Percentiles rank a stretch among this genome's conserved stretches.
phyloP scores from a whole-genome alignment of 2,888 invertebrate species.

The Spicauda simplicius region DNA sequence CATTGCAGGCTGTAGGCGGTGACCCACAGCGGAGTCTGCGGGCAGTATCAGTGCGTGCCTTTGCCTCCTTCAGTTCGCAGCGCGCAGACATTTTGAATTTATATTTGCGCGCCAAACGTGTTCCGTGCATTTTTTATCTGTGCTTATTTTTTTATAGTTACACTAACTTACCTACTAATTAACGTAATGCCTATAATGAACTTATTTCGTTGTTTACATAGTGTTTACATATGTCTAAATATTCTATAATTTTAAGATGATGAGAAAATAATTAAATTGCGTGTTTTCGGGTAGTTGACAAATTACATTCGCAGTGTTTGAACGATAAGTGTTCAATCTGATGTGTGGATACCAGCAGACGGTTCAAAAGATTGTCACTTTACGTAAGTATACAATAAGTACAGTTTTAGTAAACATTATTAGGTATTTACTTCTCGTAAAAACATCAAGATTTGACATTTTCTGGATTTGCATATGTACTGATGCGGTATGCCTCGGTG shows the following conservation, averaged over 20 bases:
- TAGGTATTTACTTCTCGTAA: too few species aligned
- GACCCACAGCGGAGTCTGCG: constrained; percentile 61
- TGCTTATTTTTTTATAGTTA: neutral
- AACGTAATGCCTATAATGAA: neutral
- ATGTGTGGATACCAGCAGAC: constrained; percentile 56
- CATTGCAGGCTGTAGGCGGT: constrained; percentile 75
- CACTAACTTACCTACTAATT: neutral
- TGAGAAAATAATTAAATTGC: constrained; percentile 2
- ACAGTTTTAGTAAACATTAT: too few species aligned
- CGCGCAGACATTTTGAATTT: constrained; percentile 48
- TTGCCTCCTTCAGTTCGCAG: constrained; percentile 47
- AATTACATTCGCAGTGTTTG: constrained; percentile 12
- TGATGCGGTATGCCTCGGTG: too few species aligned
- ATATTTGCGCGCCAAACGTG: constrained; percentile 49
- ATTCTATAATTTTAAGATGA: neutral
- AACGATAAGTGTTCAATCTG: constrained; percentile 42
- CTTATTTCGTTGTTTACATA: neutral
- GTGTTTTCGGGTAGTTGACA: constrained; percentile 7
- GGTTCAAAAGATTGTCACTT: constrained; percentile 48
- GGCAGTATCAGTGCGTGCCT: constrained; percentile 63
- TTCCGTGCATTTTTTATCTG: constrained; percentile 10
- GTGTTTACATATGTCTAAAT: neutral
- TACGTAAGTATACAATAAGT: constrained; percentile 53
- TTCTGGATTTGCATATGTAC: too few species aligned
- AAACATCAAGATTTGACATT: too few species aligned